Evolutionary conservation across 2,113 vertebrate genomes (phyloP).

Genomic region (Lepisosteus osseus): DNA sequence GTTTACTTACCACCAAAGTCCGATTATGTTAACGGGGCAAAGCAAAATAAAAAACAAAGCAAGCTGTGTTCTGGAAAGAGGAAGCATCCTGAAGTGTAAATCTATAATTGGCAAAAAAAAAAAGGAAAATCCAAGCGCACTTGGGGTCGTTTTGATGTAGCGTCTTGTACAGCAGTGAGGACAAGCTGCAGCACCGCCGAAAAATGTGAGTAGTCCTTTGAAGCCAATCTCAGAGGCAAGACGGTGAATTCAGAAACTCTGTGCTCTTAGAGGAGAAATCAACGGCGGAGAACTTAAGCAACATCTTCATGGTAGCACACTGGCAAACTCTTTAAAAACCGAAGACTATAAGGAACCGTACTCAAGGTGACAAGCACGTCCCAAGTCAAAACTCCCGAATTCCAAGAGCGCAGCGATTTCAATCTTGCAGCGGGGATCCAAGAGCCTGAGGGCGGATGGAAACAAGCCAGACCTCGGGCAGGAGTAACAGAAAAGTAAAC

Average conservation of each 20-base stretch:
- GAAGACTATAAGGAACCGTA: conserved; percentile 40
- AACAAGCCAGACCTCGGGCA: conserved; percentile 23
- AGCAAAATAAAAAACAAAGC: conserved; percentile 86
- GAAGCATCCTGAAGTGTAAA: conserved; percentile 67
- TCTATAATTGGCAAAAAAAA: conserved; percentile 30
- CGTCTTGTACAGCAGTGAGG: conserved; percentile 22
- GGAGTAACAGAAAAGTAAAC: conserved; percentile 4
- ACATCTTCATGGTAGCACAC: conserved; percentile 55
- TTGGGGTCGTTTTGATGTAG: conserved; percentile 35
- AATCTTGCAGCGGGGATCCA: conserved; percentile 25
- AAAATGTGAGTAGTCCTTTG: conserved; percentile 42
- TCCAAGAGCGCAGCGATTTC: conserved; percentile 33
- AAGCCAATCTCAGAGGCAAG: conserved; percentile 49
- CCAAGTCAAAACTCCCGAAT: conserved; percentile 41
- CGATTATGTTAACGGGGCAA: conserved; percentile 91
- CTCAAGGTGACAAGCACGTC: conserved; percentile 36
- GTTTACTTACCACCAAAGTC: conserved; percentile 88
- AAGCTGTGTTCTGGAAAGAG: conserved; percentile 77
- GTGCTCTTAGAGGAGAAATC: conserved; percentile 58
- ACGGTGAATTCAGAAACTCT: conserved; percentile 46
- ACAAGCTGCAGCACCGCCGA: conserved; percentile 38
- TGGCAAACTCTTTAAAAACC: conserved; percentile 45
- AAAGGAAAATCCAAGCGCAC: conserved; percentile 30
- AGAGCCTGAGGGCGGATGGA: conserved; percentile 30
- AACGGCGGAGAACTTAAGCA: conserved; percentile 54